phyloP scores from a whole-genome alignment of 2,113 vertebrate genomes.

The Serinus canaria region DNA sequence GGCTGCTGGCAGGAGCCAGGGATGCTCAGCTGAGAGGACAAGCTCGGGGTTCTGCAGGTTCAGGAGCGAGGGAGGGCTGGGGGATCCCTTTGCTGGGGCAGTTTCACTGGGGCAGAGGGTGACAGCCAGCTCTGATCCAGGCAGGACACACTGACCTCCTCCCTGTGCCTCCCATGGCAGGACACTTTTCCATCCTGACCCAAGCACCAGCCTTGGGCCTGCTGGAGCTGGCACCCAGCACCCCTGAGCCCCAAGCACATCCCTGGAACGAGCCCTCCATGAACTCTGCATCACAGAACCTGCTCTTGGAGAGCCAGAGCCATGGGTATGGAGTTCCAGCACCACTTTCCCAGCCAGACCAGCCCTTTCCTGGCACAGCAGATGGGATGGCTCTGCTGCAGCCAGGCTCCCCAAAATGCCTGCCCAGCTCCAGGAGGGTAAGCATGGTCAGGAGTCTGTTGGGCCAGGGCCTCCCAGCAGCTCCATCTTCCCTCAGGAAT shows the following conservation, averaged over 20 bases:
- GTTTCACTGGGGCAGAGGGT: neutral
- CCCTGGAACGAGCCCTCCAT: neutral
- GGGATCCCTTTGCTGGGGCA: neutral
- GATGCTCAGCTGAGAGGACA: neutral
- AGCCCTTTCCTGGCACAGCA: neutral
- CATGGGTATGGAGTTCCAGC: accelerated
- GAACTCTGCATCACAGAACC: neutral
- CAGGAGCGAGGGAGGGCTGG: accelerated
- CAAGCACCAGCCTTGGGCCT: neutral
- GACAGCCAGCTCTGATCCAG: neutral
- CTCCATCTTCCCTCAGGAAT: neutral
- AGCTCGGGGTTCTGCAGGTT: neutral
- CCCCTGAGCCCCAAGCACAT: neutral
- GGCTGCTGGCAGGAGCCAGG: neutral
- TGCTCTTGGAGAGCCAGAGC: neutral
- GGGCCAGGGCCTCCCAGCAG: neutral
- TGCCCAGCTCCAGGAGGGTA: neutral
- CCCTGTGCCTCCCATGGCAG: accelerated
- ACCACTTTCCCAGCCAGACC: neutral
- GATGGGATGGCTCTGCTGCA: neutral
- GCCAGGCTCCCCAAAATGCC: accelerated
- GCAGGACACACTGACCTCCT: accelerated
- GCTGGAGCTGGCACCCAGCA: accelerated
- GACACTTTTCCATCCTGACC: neutral
- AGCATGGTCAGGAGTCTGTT: accelerated